Evolutionary conservation across 2,113 vertebrate genomes (phyloP).

Genomic region (Rhineura floridana): DNA sequence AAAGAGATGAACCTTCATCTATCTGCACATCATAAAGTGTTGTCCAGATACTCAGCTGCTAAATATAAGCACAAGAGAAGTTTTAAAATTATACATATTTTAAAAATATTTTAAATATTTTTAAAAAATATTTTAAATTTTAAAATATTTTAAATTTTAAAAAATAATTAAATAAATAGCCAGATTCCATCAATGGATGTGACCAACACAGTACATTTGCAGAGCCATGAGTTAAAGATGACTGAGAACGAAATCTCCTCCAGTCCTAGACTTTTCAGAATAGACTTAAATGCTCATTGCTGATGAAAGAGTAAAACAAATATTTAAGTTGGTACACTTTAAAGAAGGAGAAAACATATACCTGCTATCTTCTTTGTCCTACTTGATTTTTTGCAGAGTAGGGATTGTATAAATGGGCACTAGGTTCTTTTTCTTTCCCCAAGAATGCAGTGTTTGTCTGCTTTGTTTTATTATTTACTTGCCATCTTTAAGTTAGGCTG

Average conservation of each 20-base stretch:
- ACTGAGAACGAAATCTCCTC: too few species aligned
- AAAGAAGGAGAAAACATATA: neutral
- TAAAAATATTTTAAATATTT: too few species aligned
- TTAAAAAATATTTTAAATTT: too few species aligned
- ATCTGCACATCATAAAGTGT: too few species aligned
- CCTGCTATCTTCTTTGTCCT: too few species aligned
- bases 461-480: slow-evolving; percentile 46
- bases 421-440: neutral
- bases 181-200: neutral
- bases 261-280: neutral
- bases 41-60: too few species aligned
- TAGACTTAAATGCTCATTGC: neutral
- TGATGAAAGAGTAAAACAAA: neutral
- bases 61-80: neutral
- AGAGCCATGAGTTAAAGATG: neutral
- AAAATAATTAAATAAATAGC: neutral
- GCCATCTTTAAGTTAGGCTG: slow-evolving; percentile 62
- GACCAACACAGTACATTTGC: neutral
- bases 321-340: neutral
- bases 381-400: neutral
- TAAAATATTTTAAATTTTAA: too few species aligned
- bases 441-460: neutral
- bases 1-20: too few species aligned
- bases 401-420: neutral
- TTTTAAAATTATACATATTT: neutral